Evolutionary conservation across 2,888 invertebrate genomes (phyloP).

Genomic region (Drosophila kuntzei): DNA sequence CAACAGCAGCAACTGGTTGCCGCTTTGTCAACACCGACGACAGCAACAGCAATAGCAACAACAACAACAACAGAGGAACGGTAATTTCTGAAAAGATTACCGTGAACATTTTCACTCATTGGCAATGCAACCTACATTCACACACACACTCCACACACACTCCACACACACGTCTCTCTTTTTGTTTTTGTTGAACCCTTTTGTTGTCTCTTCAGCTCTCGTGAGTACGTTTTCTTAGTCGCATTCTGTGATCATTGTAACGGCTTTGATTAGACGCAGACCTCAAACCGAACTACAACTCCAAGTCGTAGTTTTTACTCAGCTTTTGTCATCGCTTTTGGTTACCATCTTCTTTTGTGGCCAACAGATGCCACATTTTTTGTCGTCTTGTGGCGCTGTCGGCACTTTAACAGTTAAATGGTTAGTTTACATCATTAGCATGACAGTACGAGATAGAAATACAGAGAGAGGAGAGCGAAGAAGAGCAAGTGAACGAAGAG

Average conservation of each 20-base stretch:
- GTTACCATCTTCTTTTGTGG: slow-evolving; percentile 38
- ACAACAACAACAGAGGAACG: slow-evolving; percentile 49
- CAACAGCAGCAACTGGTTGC: slow-evolving; percentile 44
- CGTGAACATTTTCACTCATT: slow-evolving; percentile 71
- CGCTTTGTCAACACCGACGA: slow-evolving; percentile 70
- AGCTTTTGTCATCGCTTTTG: slow-evolving; percentile 43
- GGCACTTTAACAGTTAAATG: slow-evolving; percentile 79
- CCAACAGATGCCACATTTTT: slow-evolving; percentile 47
- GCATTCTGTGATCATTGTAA: slow-evolving; percentile 71
- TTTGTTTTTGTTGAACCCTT: slow-evolving; percentile 52
- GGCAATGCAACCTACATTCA: slow-evolving; percentile 79
- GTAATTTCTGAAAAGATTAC: slow-evolving; percentile 75
- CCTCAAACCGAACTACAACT: slow-evolving; percentile 9
- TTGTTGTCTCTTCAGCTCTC: slow-evolving; percentile 26
- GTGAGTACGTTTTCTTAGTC: slow-evolving; percentile 60
- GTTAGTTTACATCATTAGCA: slow-evolving; percentile 80
- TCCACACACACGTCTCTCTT: slow-evolving; percentile 14
- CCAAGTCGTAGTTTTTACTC: slow-evolving; percentile 22
- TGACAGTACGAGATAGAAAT: slow-evolving; percentile 28
- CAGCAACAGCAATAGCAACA: slow-evolving; percentile 32
- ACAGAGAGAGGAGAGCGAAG: background rate
- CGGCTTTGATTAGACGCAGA: slow-evolving; percentile 71
- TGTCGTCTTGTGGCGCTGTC: slow-evolving; percentile 61
- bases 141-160: slow-evolving; percentile 23
- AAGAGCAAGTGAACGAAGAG: slow-evolving; percentile 8